Conservation (phyloP, 2,797 vertebrate genomes). For the Danio tinwini region DNA sequence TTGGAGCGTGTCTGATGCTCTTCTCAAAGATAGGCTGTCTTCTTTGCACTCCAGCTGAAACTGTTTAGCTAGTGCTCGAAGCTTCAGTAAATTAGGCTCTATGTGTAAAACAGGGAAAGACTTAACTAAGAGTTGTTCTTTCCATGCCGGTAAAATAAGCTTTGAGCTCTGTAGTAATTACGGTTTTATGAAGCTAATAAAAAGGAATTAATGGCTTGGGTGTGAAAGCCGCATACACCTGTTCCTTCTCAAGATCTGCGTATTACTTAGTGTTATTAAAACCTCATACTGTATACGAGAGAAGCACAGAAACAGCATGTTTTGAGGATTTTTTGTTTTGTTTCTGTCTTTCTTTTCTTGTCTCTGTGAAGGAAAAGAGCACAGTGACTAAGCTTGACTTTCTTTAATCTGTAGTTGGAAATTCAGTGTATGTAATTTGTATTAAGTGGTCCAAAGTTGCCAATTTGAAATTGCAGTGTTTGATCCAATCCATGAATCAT, state of each 20-base stretch:
- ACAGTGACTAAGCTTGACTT: not conserved
- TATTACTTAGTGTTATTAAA: conserved; percentile 45
- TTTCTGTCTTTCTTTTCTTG: not conserved
- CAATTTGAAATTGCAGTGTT: not conserved
- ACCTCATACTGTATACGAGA: conserved; percentile 39
- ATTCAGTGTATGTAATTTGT: conserved; percentile 12
- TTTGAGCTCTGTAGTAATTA: conserved; percentile 59
- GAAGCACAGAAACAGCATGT: conserved; percentile 6
- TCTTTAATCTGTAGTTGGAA: conserved; percentile 24
- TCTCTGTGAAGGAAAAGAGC: not conserved
- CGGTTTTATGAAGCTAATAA: conserved; percentile 64
- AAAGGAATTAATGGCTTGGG: conserved; percentile 60
- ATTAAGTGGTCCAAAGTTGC: not conserved
- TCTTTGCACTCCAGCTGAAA: conserved; percentile 25
- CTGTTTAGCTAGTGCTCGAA: conserved; percentile 41
- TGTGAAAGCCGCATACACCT: conserved; percentile 61
- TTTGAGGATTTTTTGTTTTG: conserved; percentile 20
- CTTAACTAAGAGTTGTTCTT: conserved; percentile 46
- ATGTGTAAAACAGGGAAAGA: conserved; percentile 38
- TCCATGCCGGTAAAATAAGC: conserved; percentile 50
- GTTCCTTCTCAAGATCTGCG: conserved; percentile 51
- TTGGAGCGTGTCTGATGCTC: conserved; percentile 38
- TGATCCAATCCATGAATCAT: conserved; percentile 4
- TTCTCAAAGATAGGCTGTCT: conserved; percentile 17
- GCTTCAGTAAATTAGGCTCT: conserved; percentile 34